A percentile compares a stretch with the other conserved stretches of the same genome.
phyloP scores from a whole-genome alignment of 2,113 vertebrate genomes.

The Bos javanicus region DNA sequence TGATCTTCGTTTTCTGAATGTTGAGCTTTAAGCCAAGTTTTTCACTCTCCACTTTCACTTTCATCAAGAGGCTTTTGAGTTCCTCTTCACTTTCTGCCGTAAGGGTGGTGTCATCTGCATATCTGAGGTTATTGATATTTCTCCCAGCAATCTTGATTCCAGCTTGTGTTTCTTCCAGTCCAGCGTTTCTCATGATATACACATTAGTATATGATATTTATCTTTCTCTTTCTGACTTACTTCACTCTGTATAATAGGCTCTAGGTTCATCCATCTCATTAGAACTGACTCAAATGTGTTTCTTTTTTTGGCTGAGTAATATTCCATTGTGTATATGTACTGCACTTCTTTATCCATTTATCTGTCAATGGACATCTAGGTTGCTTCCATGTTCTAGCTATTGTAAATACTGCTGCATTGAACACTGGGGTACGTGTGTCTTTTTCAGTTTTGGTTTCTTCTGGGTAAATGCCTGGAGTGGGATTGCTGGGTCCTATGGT shows the following conservation, averaged over 20 bases:
- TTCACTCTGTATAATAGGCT: neutral
- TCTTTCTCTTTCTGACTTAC: neutral
- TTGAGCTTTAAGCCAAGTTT: too few species aligned
- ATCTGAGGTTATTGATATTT: too few species aligned
- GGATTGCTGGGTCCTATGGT: neutral
- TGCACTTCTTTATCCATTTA: neutral
- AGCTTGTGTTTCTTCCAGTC: too few species aligned
- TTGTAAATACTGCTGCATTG: neutral
- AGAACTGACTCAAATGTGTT: neutral
- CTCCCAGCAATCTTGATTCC: too few species aligned
- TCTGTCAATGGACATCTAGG: neutral
- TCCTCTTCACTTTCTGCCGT: too few species aligned
- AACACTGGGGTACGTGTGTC: neutral
- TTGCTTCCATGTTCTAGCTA: neutral
- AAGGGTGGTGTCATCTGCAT: too few species aligned
- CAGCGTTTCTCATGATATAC: neutral
- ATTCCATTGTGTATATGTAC: neutral
- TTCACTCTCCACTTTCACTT: too few species aligned
- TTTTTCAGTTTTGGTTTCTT: neutral
- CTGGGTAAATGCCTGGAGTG: neutral
- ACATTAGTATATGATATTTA: neutral
- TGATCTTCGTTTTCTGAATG: too few species aligned
- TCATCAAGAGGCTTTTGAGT: too few species aligned
- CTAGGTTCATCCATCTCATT: neutral
- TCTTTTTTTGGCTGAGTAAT: neutral